Evolutionary conservation across 2,113 vertebrate species (phyloP).

Genomic region (Heterotis niloticus): DNA sequence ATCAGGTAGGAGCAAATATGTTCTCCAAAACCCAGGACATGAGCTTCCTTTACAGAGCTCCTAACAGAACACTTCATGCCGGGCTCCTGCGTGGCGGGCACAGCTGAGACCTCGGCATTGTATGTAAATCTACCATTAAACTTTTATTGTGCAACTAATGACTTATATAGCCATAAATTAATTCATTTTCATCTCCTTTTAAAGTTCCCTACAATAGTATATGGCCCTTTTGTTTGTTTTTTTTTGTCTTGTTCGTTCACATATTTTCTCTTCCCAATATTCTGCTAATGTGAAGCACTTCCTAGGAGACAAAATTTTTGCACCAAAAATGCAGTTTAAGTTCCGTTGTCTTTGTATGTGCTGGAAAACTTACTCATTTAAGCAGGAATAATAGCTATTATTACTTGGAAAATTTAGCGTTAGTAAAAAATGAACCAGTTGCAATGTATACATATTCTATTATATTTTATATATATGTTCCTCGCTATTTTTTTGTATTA

Average conservation of each 20-base stretch:
- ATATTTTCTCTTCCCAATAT: neutral
- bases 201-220: conserved; percentile 52
- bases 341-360: neutral
- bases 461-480: too few relatives aligned
- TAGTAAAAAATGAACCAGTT: neutral
- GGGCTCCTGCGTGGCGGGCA: conserved; percentile 76
- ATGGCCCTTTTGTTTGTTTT: conserved; percentile 35
- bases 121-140: conserved; percentile 90
- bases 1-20: conserved; percentile 76
- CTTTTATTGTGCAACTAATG: conserved; percentile 80
- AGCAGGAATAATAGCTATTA: neutral
- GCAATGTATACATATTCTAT: too few relatives aligned
- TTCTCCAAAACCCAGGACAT: conserved; percentile 39
- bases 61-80: conserved; percentile 70
- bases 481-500: too few relatives aligned
- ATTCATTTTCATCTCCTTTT: conserved; percentile 58
- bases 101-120: conserved; percentile 76
- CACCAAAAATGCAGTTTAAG: neutral
- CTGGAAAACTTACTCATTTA: neutral
- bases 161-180: conserved; percentile 66
- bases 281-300: neutral
- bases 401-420: neutral
- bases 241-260: neutral
- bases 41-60: conserved; percentile 53
- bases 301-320: neutral